A percentile compares a stretch with the other conserved stretches of the same genome.
Evolutionary conservation across 2,888 invertebrate genomes (phyloP).

Genomic region (Biston stratarius): DNA sequence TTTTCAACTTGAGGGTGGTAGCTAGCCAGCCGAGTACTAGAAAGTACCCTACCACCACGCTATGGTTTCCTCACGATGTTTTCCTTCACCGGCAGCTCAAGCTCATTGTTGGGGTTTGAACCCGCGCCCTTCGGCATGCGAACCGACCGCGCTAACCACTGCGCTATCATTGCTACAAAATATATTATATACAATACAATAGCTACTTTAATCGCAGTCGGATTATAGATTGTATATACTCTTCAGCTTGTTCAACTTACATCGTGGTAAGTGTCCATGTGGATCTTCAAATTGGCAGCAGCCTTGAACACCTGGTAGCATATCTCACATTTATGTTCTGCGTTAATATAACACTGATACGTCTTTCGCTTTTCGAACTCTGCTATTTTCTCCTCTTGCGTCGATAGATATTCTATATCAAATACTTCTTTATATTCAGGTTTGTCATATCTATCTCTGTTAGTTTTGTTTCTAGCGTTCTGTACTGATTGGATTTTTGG

Average conservation of each 20-base stretch:
- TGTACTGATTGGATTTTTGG: not conserved
- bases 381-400: not conserved
- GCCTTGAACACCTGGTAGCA: conserved; percentile 4
- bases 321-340: conserved; percentile 1
- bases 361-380: conserved; percentile 7
- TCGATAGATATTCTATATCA: conserved; percentile 9
- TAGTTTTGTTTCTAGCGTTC: not conserved
- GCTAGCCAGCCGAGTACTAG: too few relatives aligned
- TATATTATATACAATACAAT: too few relatives aligned
- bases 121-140: too few relatives aligned
- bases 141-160: too few relatives aligned
- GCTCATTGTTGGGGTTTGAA: too few relatives aligned
- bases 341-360: not conserved
- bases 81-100: too few relatives aligned
- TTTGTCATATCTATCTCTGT: not conserved
- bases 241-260: not conserved
- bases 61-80: too few relatives aligned
- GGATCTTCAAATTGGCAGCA: not conserved
- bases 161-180: too few relatives aligned
- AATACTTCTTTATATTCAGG: not conserved
- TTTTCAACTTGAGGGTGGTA: too few relatives aligned
- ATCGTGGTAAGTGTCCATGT: not conserved
- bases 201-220: too few relatives aligned
- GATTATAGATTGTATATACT: too few relatives aligned
- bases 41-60: too few relatives aligned